Conservation (phyloP, 1,140 invertebrate species). For the Agrilus planipennis region DNA sequence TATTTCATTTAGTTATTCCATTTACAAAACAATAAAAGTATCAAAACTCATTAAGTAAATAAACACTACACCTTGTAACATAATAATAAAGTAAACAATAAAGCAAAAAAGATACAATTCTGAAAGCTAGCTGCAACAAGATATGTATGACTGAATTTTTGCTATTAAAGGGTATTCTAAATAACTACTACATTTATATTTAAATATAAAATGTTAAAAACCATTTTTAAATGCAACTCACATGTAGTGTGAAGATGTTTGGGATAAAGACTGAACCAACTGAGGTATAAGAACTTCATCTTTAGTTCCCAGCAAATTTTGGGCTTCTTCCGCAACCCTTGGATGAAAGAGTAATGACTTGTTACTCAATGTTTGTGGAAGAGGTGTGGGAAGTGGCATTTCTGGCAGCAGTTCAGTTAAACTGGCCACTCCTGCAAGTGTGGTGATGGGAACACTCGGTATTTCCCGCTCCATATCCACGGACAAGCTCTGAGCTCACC, state of each 20-base stretch:
- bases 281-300: slow-evolving; percentile 76
- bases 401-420: slow-evolving; percentile 93
- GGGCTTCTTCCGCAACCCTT: slow-evolving; percentile 83
- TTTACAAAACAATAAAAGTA: too few relatives aligned
- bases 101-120: too few relatives aligned
- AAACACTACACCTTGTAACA: too few relatives aligned
- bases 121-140: too few relatives aligned
- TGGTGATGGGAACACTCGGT: slow-evolving; percentile 93
- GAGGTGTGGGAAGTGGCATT: slow-evolving; percentile 79
- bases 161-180: too few relatives aligned
- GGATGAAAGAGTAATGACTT: slow-evolving; percentile 86
- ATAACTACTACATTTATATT: too few relatives aligned
- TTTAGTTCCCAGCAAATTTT: slow-evolving; percentile 66
- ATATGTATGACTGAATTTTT: too few relatives aligned
- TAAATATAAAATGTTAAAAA: too few relatives aligned
- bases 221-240: slow-evolving; percentile 36
- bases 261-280: slow-evolving; percentile 70
- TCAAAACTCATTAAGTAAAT: too few relatives aligned
- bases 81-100: slow-evolving; percentile 1
- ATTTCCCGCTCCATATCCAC: slow-evolving; percentile 83
- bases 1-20: not conserved
- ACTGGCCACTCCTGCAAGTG: slow-evolving; percentile 91
- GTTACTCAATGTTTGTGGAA: slow-evolving; percentile 78
- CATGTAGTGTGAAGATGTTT: slow-evolving; percentile 87
- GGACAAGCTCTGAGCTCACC: slow-evolving; percentile 10